phyloP scores from a whole-genome alignment of 2,113 vertebrate genomes.

The Scatophagus argus region DNA sequence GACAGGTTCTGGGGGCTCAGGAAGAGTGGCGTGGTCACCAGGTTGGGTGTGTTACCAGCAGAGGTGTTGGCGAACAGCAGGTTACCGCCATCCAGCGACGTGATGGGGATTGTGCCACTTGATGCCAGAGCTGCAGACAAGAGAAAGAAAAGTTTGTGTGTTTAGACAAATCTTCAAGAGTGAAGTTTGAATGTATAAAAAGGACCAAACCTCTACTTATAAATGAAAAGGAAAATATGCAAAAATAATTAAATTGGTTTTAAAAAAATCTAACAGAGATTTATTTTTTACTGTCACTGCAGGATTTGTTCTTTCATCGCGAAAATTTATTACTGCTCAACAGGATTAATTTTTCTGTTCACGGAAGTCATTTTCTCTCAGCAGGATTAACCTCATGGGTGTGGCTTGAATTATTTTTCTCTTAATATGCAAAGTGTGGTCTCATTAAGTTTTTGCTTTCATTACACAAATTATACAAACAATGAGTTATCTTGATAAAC shows the following conservation, averaged over 20 bases:
- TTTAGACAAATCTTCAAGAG: background rate
- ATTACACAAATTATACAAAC: conserved; percentile 16
- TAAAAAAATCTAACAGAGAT: background rate
- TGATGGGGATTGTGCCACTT: conserved; percentile 94
- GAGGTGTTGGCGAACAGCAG: conserved; percentile 93
- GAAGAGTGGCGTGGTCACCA: conserved; percentile 97
- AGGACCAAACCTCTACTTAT: background rate
- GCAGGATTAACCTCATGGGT: conserved; percentile 17
- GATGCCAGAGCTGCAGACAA: conserved; percentile 92
- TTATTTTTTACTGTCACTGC: background rate
- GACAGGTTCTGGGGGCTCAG: conserved; percentile 99
- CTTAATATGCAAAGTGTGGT: conserved; percentile 24
- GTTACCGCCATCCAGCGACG: conserved; percentile 95
- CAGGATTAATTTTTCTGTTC: background rate
- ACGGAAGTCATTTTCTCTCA: conserved; percentile 22
- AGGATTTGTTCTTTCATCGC: background rate
- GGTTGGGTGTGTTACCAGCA: conserved; percentile 91
- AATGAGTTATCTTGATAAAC: conserved; percentile 11
- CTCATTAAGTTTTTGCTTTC: conserved; percentile 7
- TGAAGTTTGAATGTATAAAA: background rate
- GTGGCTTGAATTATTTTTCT: conserved; percentile 7
- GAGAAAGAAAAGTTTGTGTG: background rate
- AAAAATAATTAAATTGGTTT: background rate
- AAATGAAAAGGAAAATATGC: background rate
- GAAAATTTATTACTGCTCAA: background rate